Evolutionary conservation across 2,797 vertebrate genomes (phyloP).

Genomic region (Pseudotriccus pelzelni): DNA sequence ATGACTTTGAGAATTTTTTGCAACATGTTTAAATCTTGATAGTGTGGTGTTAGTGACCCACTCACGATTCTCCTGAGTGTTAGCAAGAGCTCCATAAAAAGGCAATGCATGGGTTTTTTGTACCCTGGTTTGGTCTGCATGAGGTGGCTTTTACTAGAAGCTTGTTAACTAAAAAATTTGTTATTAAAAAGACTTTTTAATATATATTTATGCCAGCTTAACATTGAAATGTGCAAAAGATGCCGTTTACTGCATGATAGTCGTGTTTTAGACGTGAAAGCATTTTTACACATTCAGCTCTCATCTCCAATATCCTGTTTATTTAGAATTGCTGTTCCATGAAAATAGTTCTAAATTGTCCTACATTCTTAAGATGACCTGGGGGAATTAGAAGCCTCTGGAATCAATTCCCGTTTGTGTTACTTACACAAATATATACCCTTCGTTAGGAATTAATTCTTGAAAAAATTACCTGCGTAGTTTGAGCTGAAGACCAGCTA

Average conservation of each 20-base stretch:
- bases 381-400: neutral
- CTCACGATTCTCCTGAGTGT: neutral
- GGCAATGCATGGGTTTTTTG: neutral
- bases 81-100: neutral
- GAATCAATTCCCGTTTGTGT: neutral
- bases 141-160: neutral
- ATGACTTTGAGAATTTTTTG: neutral
- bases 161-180: neutral
- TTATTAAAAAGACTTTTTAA: neutral
- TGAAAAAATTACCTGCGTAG: neutral
- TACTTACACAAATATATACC: neutral
- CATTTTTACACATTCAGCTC: neutral
- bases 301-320: neutral
- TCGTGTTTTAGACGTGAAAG: neutral
- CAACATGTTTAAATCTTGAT: neutral
- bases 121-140: neutral
- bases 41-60: neutral
- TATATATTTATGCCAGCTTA: neutral
- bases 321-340: neutral
- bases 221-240: neutral
- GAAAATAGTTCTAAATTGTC: neutral
- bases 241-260: neutral
- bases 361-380: neutral
- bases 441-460: neutral
- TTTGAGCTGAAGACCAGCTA: neutral